Evolutionary conservation across 2,888 invertebrate species (phyloP).

Genomic region (Hirtodrosophila trivittata): DNA sequence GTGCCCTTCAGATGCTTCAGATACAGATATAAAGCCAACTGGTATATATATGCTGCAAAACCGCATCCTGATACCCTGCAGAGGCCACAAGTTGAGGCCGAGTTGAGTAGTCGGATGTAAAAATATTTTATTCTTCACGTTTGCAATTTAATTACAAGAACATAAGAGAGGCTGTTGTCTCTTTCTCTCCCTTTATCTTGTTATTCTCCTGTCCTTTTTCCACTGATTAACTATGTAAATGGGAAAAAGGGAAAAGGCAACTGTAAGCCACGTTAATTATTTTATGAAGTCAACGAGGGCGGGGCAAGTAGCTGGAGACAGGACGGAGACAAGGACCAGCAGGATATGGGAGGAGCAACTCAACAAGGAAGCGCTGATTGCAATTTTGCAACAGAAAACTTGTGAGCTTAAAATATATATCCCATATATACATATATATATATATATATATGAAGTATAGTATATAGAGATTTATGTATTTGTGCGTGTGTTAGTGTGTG

Average conservation of each 20-base stretch:
- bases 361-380: conserved; percentile 65
- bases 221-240: conserved; percentile 69
- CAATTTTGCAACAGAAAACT: conserved; percentile 58
- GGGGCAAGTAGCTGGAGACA: not conserved
- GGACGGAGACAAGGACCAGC: not conserved
- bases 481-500: not conserved
- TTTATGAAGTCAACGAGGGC: conserved; percentile 49
- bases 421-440: not conserved
- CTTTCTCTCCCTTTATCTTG: not conserved
- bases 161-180: too few species aligned
- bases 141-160: too few species aligned
- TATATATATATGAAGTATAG: not conserved
- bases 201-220: not conserved
- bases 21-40: not conserved
- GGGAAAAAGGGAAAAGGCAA: conserved; percentile 33
- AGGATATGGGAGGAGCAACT: conserved; percentile 13
- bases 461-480: not conserved
- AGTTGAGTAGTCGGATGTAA: too few species aligned
- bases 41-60: not conserved
- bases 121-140: too few species aligned
- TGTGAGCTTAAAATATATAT: conserved; percentile 15
- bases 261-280: conserved; percentile 68
- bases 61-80: too few species aligned
- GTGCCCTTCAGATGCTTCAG: not conserved
- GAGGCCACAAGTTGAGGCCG: too few species aligned